Percentiles rank a stretch among this genome's conserved stretches.
Conservation (phyloP, 64 coral and sea anemone species). For the Actinia tenebrosa region DNA sequence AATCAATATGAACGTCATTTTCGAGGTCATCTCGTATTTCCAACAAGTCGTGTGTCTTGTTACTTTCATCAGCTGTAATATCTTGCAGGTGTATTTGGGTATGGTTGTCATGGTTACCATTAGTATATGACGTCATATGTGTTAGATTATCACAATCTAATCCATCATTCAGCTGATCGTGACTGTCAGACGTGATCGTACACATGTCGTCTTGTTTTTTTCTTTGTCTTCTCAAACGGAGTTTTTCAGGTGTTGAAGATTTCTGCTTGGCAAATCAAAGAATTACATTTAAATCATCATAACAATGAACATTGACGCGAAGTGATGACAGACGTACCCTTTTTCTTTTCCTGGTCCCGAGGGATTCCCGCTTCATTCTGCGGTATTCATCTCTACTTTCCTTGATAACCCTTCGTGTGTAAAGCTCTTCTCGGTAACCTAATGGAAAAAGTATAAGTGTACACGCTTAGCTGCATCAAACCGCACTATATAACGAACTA, state of each 20-base stretch:
- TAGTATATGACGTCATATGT: too few species aligned
- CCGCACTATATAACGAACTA: too few species aligned
- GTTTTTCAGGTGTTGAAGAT: not conserved
- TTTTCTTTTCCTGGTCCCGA: not conserved
- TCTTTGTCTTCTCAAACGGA: conserved; percentile 6
- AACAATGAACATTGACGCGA: not conserved
- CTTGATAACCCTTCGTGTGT: conserved; percentile 22
- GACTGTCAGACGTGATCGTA: not conserved
- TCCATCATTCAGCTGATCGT: not conserved
- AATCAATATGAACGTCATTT: not conserved
- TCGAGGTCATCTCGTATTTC: not conserved
- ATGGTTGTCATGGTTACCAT: not conserved
- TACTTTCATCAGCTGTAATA: not conserved
- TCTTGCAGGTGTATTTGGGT: not conserved
- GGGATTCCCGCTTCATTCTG: conserved; percentile 16
- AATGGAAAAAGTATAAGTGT: not conserved
- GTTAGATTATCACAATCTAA: not conserved
- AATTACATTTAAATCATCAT: too few species aligned
- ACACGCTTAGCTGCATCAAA: too few species aligned
- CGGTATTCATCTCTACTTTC: conserved; percentile 27
- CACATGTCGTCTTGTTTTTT: not conserved
- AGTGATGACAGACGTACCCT: not conserved
- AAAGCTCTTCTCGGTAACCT: conserved; percentile 31
- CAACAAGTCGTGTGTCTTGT: not conserved
- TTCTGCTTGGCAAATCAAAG: not conserved